Percentiles rank a stretch among this genome's conserved stretches.
phyloP scores from a whole-genome alignment of 35 echinoderm and acorn worm genomes.

The Lytechinus variegatus region DNA sequence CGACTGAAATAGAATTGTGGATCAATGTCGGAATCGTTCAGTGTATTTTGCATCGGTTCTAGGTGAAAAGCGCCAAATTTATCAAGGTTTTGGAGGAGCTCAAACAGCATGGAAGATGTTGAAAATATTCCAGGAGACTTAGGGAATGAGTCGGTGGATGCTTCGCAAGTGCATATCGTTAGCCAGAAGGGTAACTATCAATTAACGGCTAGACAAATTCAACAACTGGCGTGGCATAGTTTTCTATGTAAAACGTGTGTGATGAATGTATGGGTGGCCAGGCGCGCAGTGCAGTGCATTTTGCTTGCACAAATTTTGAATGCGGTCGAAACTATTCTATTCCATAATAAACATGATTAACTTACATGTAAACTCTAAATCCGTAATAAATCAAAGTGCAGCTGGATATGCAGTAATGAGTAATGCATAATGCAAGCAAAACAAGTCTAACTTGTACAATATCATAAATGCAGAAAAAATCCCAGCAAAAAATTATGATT shows the following conservation, averaged over 20 bases:
- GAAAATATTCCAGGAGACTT: neutral
- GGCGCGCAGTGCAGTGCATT: no score
- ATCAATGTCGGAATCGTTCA: neutral
- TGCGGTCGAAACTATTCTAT: no score
- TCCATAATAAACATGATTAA: no score
- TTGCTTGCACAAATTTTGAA: no score
- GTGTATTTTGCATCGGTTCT: neutral
- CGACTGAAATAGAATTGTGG: no score
- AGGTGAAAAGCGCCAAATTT: neutral
- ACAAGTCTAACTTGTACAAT: no score
- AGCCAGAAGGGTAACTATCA: constrained; percentile 11
- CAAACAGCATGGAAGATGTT: neutral
- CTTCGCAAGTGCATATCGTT: constrained; percentile 13
- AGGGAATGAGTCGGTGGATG: neutral
- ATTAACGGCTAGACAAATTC: neutral
- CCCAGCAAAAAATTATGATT: no score
- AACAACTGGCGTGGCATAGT: constrained; percentile 10
- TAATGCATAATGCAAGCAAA: no score
- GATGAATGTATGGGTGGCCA: constrained; percentile 20
- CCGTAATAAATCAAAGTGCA: no score
- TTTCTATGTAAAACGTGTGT: neutral
- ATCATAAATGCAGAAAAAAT: no score
- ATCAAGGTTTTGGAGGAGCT: neutral
- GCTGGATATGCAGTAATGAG: no score
- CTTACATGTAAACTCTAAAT: no score